phyloP scores from a whole-genome alignment of 1,140 invertebrate genomes.

The Pissodes strobi region DNA sequence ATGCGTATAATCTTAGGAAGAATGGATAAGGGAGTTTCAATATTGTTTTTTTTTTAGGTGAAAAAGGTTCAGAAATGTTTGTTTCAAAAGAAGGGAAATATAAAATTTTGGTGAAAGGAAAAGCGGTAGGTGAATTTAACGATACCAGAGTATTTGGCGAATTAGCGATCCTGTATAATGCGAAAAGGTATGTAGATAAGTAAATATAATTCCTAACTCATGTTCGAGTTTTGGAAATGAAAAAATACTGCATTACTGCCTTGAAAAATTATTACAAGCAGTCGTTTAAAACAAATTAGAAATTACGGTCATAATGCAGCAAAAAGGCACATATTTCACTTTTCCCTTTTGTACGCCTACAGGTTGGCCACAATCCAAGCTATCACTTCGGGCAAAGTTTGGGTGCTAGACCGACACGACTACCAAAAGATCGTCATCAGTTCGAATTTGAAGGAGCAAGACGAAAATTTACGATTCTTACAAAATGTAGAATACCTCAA shows the following conservation, averaged over 20 bases:
- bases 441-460: conserved; percentile 75
- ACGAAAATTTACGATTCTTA: conserved; percentile 85
- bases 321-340: too few species aligned
- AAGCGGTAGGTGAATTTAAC: conserved; percentile 37
- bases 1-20: neutral
- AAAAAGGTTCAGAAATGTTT: conserved; percentile 45
- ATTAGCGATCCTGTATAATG: conserved; percentile 46
- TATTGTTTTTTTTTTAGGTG: conserved; percentile 21
- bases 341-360: too few species aligned
- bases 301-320: too few species aligned
- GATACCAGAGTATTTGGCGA: conserved; percentile 45
- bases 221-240: too few species aligned
- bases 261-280: too few species aligned
- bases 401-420: conserved; percentile 82
- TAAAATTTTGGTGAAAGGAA: conserved; percentile 37
- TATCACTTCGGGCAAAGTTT: conserved; percentile 68
- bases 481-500: conserved; percentile 82
- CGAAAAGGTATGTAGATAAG: conserved; percentile 37
- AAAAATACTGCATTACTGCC: too few species aligned
- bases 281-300: too few species aligned
- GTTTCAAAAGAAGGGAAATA: conserved; percentile 40
- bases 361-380: conserved; percentile 40
- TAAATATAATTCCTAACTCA: too few species aligned
- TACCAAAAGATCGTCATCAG: conserved; percentile 90
- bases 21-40: neutral